Evolutionary conservation across 2,888 invertebrate genomes (phyloP).

Genomic region (Napeogenes inachia): DNA sequence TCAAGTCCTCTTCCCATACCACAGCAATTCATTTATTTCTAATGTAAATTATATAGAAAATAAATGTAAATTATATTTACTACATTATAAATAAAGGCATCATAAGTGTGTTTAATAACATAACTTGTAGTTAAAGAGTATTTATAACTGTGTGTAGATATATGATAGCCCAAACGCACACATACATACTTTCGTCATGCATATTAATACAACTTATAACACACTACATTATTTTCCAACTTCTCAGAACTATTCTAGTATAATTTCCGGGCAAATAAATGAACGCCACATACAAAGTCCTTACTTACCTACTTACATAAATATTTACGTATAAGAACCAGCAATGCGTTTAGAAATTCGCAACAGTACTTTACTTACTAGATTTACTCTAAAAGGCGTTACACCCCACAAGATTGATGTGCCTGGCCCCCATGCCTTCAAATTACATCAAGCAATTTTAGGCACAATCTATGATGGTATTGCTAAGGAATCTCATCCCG

Average conservation of each 20-base stretch:
- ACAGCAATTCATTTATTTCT: constrained; percentile 65
- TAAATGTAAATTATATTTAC: constrained; percentile 73
- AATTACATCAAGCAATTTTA: constrained; percentile 72
- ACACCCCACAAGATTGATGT: constrained; percentile 49
- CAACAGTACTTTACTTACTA: constrained; percentile 24
- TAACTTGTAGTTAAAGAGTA: neutral
- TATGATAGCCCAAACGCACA: neutral
- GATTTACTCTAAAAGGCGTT: constrained; percentile 32
- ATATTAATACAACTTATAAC: too few relatives aligned
- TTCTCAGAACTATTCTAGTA: too few relatives aligned
- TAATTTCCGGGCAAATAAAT: too few relatives aligned
- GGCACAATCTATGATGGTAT: constrained; percentile 67
- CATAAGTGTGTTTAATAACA: neutral
- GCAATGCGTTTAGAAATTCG: constrained; percentile 13
- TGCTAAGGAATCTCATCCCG: constrained; percentile 59
- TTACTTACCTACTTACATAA: neutral
- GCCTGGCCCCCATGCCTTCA: constrained; percentile 50
- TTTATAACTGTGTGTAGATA: neutral
- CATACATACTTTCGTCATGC: neutral
- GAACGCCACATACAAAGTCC: too few relatives aligned
- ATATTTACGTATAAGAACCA: neutral
- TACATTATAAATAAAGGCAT: constrained; percentile 65
- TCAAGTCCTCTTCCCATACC: constrained; percentile 37
- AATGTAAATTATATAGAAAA: constrained; percentile 74
- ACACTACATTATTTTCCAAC: too few relatives aligned